Evolutionary conservation across 2,113 vertebrate genomes (phyloP).

Genomic region (Dissostichus mawsoni): DNA sequence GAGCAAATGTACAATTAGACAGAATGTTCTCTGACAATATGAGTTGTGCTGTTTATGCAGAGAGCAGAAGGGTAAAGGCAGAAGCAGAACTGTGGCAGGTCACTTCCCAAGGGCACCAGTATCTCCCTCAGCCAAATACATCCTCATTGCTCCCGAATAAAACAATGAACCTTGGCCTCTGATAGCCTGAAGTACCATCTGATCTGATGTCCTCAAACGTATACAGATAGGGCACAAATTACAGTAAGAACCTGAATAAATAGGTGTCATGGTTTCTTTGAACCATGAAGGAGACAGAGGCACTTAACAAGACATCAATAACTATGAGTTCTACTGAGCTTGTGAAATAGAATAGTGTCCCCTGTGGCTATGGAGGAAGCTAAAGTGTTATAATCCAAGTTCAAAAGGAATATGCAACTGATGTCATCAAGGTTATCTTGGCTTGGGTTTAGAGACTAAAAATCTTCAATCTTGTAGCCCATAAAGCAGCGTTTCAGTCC

Average conservation of each 20-base stretch:
- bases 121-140: not conserved
- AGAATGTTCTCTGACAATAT: not conserved
- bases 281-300: not conserved
- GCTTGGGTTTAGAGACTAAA: no score
- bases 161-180: not conserved
- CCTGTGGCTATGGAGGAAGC: no score
- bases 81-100: constrained; percentile 4
- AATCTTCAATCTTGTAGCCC: no score
- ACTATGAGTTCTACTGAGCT: no score
- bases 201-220: not conserved
- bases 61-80: not conserved
- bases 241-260: not conserved
- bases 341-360: no score
- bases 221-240: not conserved
- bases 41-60: not conserved
- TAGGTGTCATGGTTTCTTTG: not conserved
- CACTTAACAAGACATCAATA: not conserved
- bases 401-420: no score
- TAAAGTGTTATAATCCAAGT: no score
- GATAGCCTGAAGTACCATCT: not conserved
- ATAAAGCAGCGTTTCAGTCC: no score
- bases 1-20: not conserved
- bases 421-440: no score
- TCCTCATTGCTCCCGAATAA: not conserved
- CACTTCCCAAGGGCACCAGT: not conserved